Percentiles rank a stretch among this genome's conserved stretches.
These are phyloP conservation scores for Tribolium castaneum DNA, from an alignment of 1,140 invertebrate genomes.

Conservation along the genomic window DNA sequence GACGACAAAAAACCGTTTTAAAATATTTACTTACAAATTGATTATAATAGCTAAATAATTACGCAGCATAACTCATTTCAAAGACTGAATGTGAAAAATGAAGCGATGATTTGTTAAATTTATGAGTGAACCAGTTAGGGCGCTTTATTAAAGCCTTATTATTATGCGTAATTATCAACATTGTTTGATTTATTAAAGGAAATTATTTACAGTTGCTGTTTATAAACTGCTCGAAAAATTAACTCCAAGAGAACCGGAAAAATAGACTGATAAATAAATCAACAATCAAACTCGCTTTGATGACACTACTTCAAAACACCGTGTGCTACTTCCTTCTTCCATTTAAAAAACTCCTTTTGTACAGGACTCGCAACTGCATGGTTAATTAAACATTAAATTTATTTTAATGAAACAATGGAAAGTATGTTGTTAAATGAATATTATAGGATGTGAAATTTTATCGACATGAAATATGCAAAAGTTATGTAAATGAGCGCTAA, in stretches of 20 bases:
- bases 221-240: not conserved
- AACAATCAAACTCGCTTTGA: too few species aligned
- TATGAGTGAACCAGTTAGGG: not conserved
- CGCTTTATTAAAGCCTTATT: not conserved
- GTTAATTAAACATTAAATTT: not conserved
- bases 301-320: too few species aligned
- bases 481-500: not conserved
- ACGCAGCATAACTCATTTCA: not conserved
- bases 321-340: too few species aligned
- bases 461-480: not conserved
- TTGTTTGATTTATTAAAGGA: not conserved
- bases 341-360: too few species aligned
- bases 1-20: not conserved
- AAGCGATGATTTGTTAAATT: conserved; percentile 8
- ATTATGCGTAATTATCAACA: not conserved
- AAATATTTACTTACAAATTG: conserved; percentile 1
- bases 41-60: conserved; percentile 3
- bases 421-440: not conserved
- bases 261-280: too few species aligned
- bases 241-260: too few species aligned
- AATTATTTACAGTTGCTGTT: not conserved
- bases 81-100: conserved; percentile 12
- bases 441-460: not conserved
- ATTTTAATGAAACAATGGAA: not conserved
- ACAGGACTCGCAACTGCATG: not conserved